These are phyloP conservation scores for Trichomalopsis sarcophagae DNA, from an alignment of 1,140 invertebrate genomes.

Conservation along the genomic window DNA sequence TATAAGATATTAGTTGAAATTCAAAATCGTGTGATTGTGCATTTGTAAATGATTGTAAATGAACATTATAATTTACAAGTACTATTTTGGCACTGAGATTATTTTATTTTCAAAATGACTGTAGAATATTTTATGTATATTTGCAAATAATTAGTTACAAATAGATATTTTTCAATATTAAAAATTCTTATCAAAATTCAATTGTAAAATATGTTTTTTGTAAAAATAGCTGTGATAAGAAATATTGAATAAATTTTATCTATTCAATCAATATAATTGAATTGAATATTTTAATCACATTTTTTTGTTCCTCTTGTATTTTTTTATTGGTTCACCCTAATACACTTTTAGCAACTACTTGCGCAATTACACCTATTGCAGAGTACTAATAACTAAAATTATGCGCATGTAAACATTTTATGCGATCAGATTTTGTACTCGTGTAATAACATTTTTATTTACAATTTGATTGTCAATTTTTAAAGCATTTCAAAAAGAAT, in stretches of 20 bases:
- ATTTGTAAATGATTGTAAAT: constrained; percentile 47
- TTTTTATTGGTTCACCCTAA: not conserved
- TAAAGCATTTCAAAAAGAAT: no score
- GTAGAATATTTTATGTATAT: constrained; percentile 23
- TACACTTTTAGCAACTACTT: not conserved
- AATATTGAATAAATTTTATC: constrained; percentile 25
- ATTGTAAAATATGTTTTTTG: constrained; percentile 6
- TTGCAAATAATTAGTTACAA: constrained; percentile 25
- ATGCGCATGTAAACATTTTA: no score
- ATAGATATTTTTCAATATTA: constrained; percentile 38
- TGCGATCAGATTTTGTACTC: no score
- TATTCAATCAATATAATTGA: not conserved
- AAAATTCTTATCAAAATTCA: constrained; percentile 9
- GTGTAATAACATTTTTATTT: no score
- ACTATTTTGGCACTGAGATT: not conserved
- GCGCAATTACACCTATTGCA: no score
- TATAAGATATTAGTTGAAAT: constrained; percentile 49
- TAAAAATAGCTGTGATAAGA: constrained; percentile 32
- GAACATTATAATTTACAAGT: constrained; percentile 4
- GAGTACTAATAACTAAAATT: no score
- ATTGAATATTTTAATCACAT: not conserved
- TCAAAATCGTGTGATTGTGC: constrained; percentile 1
- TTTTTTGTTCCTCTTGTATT: not conserved
- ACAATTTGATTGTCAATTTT: no score
- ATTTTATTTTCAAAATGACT: not conserved